Evolutionary conservation across 1,140 invertebrate genomes (phyloP).

Genomic region (Caenorhabditis inopinata): DNA sequence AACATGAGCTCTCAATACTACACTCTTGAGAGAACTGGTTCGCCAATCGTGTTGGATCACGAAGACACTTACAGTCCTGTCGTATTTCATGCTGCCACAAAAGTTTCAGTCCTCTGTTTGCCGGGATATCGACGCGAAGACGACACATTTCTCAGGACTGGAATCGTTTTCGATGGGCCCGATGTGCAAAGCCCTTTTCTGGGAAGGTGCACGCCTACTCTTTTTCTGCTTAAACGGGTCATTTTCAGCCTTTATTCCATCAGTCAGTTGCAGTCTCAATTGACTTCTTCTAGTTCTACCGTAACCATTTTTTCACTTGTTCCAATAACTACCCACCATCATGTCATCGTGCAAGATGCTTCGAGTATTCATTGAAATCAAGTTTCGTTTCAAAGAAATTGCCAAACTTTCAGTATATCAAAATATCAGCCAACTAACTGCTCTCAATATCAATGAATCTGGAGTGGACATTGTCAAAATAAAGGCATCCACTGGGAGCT

Average conservation of each 20-base stretch:
- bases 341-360: slow-evolving; percentile 8
- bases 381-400: not conserved
- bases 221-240: not conserved
- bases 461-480: not conserved
- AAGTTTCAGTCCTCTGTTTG: slow-evolving; percentile 5
- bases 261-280: not conserved
- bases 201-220: too few species aligned
- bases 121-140: not conserved
- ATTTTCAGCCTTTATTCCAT: slow-evolving; percentile 6
- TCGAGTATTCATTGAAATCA: not conserved
- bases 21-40: not conserved
- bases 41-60: not conserved
- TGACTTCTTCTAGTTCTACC: not conserved
- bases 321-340: not conserved
- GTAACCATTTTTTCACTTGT: slow-evolving; percentile 4
- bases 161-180: not conserved
- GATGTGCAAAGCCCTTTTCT: not conserved
- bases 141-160: not conserved
- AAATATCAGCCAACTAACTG: slow-evolving; percentile 15
- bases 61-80: not conserved
- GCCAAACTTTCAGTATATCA: not conserved
- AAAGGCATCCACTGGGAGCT: not conserved
- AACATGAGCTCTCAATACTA: not conserved
- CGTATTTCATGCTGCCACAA: not conserved
- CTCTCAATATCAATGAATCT: not conserved